Base-by-base conservation (phyloP, 2,888 invertebrate genomes). In the Alsophila aescularia region DNA sequence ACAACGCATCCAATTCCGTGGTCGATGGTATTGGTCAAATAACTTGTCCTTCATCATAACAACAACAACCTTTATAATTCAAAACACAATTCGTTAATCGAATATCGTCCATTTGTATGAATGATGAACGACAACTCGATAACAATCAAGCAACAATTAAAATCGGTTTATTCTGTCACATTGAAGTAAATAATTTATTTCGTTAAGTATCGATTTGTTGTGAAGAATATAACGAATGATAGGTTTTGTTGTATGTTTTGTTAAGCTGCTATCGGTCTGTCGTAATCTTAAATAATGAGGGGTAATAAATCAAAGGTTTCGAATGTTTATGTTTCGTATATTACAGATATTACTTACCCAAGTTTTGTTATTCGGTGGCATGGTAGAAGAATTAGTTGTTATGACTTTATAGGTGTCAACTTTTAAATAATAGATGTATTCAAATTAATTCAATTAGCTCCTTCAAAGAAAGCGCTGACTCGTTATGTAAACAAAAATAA, bases 201-300 rank as follows among this genome's bases (percentile, higher is more conserved):
- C 21, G 29, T 39, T 50, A 39, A 39, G 44, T 42, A 54, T 45
- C 34, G 45, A 45, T 52, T 49, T 32, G 18, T 35, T 39, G 55
- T 42, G 44, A 43, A 44, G 41, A 13, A 41, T 24, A 6, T 10
- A n/a, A n/a, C 31, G 21, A 50, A 50, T 55, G 42, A 58, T 58
- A 39, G 34, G 52, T 58, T 24, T 42, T 32, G 29, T 43, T 12
- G 18, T 41, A 36, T 52, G 39, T 52, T 44, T 54, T 43, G 41
- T 43, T 36, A 12, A 37, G 34, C 34, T 45, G 8, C 40, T 52
- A 47, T 52, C 49, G 8, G 39, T 43, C 41, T 42, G 31, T 36
- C 36, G 37, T 43, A 61, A n/a, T 61, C 50, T 47, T 16, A 36
- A 52, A 58, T 58, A 62, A 62, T 49, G 29, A 53, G 31, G n/a